Base-by-base conservation (phyloP, 2,888 invertebrate species). In the Gymnoscelis rufifasciata region DNA sequence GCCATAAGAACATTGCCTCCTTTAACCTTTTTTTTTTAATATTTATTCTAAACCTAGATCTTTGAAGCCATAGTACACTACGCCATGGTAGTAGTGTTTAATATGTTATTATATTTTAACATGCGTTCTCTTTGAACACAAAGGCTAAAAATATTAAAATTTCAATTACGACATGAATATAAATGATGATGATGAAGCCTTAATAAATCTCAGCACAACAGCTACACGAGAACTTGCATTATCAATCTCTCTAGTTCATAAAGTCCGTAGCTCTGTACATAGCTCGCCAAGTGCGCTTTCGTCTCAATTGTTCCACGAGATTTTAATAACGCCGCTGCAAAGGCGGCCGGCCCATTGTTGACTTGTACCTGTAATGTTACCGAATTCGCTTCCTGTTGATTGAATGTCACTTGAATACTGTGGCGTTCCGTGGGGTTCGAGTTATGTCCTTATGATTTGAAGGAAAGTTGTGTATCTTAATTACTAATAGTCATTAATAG, bases 301-400 rank as follows among this genome's bases (percentile, higher is more conserved):
- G 78, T 86, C 68, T 87, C 86, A 84, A 88, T 88, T 87, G 87
- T 84, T 87, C 71, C 86, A 86, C 74, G 82, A 88, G 88, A 87
- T 86, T 87, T 88, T 88, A 88, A 88, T 88, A 87, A 87, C 87
- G 79, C 78, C 83, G 87, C 87, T 83, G 77, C 83, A 86, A 84
- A 87, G 86, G 73, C 69, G 76, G 77, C 78, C 75, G 74, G 69
- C 71, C 74, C 72, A 83, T 84, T 87, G 87, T 86, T 77, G 81
- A 80, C 82, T 77, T 81, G 36, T 41, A 52, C 43, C 47, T 55
- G 52, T 38, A 47, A 51, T 55, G 52, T 38, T 48, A 51, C 48
- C 41, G 35, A 58, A 55, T 59, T 57, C 43, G 28, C 51, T 57
- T 47, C 51, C 40, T 41, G 55, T 41, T 43, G 58, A 51, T 60